These are phyloP conservation scores for Hylaeus volcanicus DNA, from an alignment of 1,140 invertebrate species.

Conservation along the genomic window DNA sequence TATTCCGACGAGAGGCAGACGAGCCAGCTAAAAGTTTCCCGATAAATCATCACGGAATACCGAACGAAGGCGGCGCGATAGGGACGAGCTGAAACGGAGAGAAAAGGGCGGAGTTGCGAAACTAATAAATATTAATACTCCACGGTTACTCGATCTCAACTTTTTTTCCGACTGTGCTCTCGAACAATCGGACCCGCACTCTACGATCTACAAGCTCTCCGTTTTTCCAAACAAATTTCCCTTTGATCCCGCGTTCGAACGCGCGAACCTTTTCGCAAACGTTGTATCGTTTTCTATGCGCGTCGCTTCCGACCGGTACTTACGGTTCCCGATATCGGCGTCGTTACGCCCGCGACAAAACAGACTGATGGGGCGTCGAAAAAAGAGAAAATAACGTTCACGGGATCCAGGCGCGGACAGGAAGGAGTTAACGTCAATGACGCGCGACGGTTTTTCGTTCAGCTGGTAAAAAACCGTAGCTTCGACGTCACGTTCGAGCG, in stretches of 20 bases:
- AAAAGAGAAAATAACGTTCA: too few relatives aligned
- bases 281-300: too few relatives aligned
- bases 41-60: conserved; percentile 67
- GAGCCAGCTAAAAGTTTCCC: conserved; percentile 63
- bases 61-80: background rate
- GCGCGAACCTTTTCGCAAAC: too few relatives aligned
- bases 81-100: background rate
- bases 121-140: conserved; percentile 73
- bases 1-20: conserved; percentile 61
- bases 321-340: too few relatives aligned
- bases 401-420: too few relatives aligned
- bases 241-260: too few relatives aligned
- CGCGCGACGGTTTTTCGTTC: background rate
- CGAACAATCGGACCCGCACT: background rate
- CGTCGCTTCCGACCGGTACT: too few relatives aligned
- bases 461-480: background rate
- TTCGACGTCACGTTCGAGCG: background rate
- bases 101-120: conserved; percentile 64
- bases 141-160: conserved; percentile 59
- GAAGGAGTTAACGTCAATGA: too few relatives aligned
- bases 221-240: too few relatives aligned
- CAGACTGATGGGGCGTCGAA: too few relatives aligned
- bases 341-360: too few relatives aligned
- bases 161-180: conserved; percentile 5
- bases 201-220: too few relatives aligned